These are phyloP conservation scores for Tenthredo scrophulariae DNA, from an alignment of 2,888 invertebrate species.

Conservation along the genomic window DNA sequence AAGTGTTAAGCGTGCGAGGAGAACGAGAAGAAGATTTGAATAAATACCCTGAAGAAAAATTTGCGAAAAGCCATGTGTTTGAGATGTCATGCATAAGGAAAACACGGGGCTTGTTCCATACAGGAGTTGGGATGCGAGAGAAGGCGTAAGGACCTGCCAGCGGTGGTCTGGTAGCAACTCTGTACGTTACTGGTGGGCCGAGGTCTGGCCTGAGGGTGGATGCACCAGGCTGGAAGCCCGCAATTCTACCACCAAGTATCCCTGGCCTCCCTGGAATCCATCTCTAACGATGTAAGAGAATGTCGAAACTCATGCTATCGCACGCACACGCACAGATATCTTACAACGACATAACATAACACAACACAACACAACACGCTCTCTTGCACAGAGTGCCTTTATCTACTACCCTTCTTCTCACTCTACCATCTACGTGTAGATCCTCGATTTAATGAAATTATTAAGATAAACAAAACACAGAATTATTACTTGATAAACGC, in stretches of 20 bases:
- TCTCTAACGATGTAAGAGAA: slow-evolving; percentile 59
- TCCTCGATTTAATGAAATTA: not conserved
- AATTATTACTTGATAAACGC: not conserved
- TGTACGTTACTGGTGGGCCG: slow-evolving; percentile 79
- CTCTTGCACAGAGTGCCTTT: not conserved
- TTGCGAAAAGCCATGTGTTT: slow-evolving; percentile 91
- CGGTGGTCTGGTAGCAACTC: slow-evolving; percentile 83
- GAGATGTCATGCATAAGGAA: slow-evolving; percentile 86
- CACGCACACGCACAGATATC: not conserved
- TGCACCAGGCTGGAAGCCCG: slow-evolving; percentile 71
- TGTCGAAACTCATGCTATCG: not conserved
- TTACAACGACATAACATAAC: not conserved
- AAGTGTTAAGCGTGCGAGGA: slow-evolving; percentile 7
- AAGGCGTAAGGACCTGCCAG: slow-evolving; percentile 94
- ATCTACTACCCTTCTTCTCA: not conserved
- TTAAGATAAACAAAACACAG: not conserved
- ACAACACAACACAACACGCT: not conserved
- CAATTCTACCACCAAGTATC: slow-evolving; percentile 74
- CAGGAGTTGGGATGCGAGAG: slow-evolving; percentile 90
- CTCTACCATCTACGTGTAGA: not conserved
- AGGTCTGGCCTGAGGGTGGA: slow-evolving; percentile 78
- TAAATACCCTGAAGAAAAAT: slow-evolving; percentile 88
- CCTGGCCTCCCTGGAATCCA: slow-evolving; percentile 74
- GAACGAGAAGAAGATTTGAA: slow-evolving; percentile 63
- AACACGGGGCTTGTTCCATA: slow-evolving; percentile 89